Evolutionary conservation across 35 echinoderm and acorn worm genomes (phyloP).

Genomic region (Ophioderma brevispina): DNA sequence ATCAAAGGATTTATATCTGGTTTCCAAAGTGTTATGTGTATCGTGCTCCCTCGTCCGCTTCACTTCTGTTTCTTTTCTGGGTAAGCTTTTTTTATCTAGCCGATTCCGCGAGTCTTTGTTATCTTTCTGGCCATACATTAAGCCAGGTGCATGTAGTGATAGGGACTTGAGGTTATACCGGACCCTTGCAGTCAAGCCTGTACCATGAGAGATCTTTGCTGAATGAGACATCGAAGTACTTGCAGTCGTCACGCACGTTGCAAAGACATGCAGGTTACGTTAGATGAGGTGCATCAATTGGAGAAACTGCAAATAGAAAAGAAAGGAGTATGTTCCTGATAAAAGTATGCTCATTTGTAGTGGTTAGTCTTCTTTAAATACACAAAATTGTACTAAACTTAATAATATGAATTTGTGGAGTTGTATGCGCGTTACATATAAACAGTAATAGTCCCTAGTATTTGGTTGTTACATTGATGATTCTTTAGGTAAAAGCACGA

Average conservation of each 20-base stretch:
- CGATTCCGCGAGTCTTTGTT: slow-evolving; percentile 54
- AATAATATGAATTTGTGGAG: too few relatives aligned
- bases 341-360: too few relatives aligned
- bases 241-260: slow-evolving; percentile 34
- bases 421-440: too few relatives aligned
- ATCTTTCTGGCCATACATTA: slow-evolving; percentile 37
- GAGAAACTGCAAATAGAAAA: background rate
- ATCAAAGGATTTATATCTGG: slow-evolving; percentile 54
- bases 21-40: background rate
- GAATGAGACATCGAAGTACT: slow-evolving; percentile 56
- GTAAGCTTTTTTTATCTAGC: slow-evolving; percentile 47
- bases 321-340: background rate
- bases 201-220: slow-evolving; percentile 49
- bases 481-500: too few relatives aligned
- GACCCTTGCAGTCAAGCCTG: slow-evolving; percentile 70
- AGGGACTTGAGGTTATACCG: slow-evolving; percentile 45
- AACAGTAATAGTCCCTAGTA: too few relatives aligned
- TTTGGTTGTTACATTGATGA: too few relatives aligned
- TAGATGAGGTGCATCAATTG: background rate
- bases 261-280: slow-evolving; percentile 43
- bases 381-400: too few relatives aligned
- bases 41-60: background rate
- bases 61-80: background rate
- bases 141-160: slow-evolving; percentile 18
- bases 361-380: too few relatives aligned